Evolutionary conservation across 2,113 vertebrate species (phyloP), one percentile per base, ranked within the genome.

Genomic region (Stegastes partitus): DNA sequence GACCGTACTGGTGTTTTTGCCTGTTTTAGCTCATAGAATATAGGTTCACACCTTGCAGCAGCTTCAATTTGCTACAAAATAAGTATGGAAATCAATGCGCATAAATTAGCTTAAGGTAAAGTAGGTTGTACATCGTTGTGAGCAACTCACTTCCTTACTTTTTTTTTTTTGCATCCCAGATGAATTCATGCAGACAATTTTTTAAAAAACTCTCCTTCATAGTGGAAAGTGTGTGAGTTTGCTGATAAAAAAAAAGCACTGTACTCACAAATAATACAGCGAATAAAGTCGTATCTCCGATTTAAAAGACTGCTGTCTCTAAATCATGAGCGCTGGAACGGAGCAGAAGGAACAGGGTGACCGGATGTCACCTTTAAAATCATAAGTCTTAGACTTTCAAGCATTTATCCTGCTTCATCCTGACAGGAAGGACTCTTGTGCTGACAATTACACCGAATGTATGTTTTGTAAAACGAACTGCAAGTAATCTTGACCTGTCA

Each of bases 1-100:
- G 37, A 78, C 64, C 42, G 3, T 49, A 69, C 62, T 58, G 70
- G 59, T 77, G 80, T 31, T 76, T 86, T 83, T 72, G 47, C 58
- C 28, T 56, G 63, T 72, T 82, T 79, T 51, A 79, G 71, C 82
- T 68, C 50, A 61, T 64, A 53, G 53, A 39, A 55, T 51, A 57
- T 10, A 9, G 45, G 9, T 37, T 56, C 22, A 37, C 21, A 45
- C 12, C 37, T 55, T 14, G 9, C 14, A 53, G 49, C 19, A 54
- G 19, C 34, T 51, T 72, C 54, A 26, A 14, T 34, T 59, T 49
- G 55, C 10, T 58, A 62, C 31, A 26, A 51, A 62, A 44, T 44
- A 23, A 25, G 34, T 39, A 21, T 50, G 28, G 22, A 28, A 62
- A 55, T 67, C 11, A 6, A 4, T 23, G 11, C 45, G 16, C 45